Evolutionary conservation across 2,888 invertebrate genomes (phyloP).

Genomic region (Caenorhabditis panamensis): DNA sequence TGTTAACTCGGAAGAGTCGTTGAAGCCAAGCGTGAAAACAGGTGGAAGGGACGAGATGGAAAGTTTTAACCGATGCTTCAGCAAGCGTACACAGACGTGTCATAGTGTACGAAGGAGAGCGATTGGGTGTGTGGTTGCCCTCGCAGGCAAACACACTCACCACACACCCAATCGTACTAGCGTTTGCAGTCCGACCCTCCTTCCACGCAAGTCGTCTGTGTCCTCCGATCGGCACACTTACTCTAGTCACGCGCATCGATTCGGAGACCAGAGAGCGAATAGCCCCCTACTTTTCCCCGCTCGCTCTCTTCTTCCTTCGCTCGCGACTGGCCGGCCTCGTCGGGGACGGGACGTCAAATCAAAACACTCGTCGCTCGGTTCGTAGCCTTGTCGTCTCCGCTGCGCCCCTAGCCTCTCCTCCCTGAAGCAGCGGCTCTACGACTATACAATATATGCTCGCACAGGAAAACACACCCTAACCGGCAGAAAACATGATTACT

Average conservation of each 20-base stretch:
- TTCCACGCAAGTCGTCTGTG: constrained; percentile 21
- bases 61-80: constrained; percentile 5
- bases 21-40: constrained; percentile 16
- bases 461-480: background rate
- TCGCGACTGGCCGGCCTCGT: constrained; percentile 5
- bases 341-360: constrained; percentile 38
- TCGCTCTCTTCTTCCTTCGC: background rate
- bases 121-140: constrained; percentile 26
- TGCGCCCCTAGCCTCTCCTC: constrained; percentile 21
- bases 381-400: background rate
- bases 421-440: constrained; percentile 2
- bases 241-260: constrained; percentile 33
- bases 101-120: background rate
- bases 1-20: background rate
- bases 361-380: constrained; percentile 42
- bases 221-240: constrained; percentile 4
- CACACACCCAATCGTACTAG: constrained; percentile 44
- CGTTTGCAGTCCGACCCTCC: constrained; percentile 38
- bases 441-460: constrained; percentile 16
- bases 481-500: background rate
- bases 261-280: constrained; percentile 49
- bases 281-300: constrained; percentile 1
- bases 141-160: constrained; percentile 42
- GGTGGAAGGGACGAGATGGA: constrained; percentile 18
- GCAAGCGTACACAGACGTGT: constrained; percentile 20